Base-by-base conservation (phyloP, 2,888 invertebrate genomes). In the Lacanobia wlatinum region DNA sequence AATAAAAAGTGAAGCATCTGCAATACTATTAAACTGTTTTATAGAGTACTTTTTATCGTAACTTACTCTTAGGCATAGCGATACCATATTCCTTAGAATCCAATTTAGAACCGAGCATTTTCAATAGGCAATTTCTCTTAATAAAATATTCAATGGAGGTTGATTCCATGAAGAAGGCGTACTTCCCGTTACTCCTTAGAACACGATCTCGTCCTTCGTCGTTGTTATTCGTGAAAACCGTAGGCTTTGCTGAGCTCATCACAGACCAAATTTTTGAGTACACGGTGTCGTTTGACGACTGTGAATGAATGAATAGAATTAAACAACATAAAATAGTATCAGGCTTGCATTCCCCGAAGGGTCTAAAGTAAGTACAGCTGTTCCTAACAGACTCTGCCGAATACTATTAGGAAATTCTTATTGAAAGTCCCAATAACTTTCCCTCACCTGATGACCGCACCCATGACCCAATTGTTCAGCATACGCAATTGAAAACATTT, bases 81-180 rank as follows among this genome's bases (percentile, higher is more conserved):
- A 98, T 98, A 40, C 98, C 98, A 88, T 98, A 98, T 97, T 94
- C 94, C 73, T 96, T 99, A 62, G 98, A 98, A 90, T 99, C 99
- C 68, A 99, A 96, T 86, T 97, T 97, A 12, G 97, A 97, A 2
- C 99, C 98, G 48, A 98, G 97, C 96, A 98, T 97, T 75, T 97
- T 98, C 76, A 99, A 96, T 74, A 98, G 97, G 91, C 99, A 99
- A 88, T 98, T 96, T 80, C 98, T 96, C 91, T 98, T 98, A 79
- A 97, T 97, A 85, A 97, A 98, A 94, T 99, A 99, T 92, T 99
- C 99, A 85, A 99, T 97, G 38, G 98, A 98, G 0, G 99, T 98
- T 48, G 99, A 99, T 96, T 99, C 99, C 98, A 99, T 99, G 76
- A 99, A 97, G 91, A 98, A 99, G 3, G 99, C 99, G 92, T 98